These are phyloP conservation scores for Anguilla japonica DNA, from an alignment of 2,113 vertebrate species.

Conservation along the genomic window DNA sequence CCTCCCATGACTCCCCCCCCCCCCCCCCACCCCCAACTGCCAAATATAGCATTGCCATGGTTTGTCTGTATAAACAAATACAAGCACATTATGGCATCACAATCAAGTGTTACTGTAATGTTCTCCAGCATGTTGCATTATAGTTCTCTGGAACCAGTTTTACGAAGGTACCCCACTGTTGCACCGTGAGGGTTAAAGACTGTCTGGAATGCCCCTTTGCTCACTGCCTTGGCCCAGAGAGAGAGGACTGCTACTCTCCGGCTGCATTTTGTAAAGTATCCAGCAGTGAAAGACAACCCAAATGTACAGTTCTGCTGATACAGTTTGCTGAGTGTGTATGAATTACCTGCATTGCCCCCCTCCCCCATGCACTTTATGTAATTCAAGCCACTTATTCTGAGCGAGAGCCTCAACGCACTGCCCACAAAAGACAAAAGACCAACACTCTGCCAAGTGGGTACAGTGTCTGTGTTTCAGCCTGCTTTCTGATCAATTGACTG, in stretches of 20 bases:
- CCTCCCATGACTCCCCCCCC: background rate
- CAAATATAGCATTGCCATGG: background rate
- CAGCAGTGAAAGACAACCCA: background rate
- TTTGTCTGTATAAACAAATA: background rate
- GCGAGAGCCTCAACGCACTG: no score
- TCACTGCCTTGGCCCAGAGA: background rate
- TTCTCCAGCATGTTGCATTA: background rate
- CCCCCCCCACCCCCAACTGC: background rate
- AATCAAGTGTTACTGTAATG: background rate
- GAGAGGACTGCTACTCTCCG: background rate
- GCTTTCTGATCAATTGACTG: background rate
- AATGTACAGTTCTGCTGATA: background rate
- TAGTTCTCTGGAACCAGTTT: background rate
- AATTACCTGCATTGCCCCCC: background rate
- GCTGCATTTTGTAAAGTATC: background rate
- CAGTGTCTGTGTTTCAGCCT: background rate
- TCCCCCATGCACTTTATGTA: no score
- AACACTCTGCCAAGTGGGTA: background rate
- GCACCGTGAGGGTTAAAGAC: background rate
- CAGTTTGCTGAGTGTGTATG: background rate
- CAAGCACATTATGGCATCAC: background rate
- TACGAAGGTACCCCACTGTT: background rate
- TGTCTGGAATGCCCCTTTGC: background rate
- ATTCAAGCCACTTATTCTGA: no score
- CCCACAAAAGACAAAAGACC: no score